Conservation (phyloP, 2,113 vertebrate species). For the Toxostoma redivivum region DNA sequence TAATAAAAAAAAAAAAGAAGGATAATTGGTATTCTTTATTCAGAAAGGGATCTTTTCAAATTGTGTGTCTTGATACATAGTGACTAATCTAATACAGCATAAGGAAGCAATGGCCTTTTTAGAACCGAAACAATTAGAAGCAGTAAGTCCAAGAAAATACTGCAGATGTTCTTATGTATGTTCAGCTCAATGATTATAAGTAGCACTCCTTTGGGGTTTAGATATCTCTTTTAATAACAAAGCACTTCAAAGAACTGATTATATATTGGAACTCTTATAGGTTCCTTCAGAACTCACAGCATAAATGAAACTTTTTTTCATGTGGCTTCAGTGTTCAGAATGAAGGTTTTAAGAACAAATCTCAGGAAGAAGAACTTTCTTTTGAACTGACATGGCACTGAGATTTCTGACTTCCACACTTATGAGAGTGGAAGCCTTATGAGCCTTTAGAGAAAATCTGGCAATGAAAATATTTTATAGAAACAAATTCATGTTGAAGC, state of each 20-base stretch:
- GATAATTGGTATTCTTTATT: neutral
- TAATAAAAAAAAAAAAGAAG: neutral
- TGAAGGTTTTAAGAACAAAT: neutral
- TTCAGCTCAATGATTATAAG: neutral
- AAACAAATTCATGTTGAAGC: neutral
- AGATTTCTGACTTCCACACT: neutral
- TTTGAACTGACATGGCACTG: neutral
- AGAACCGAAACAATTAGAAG: neutral
- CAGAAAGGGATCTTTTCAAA: neutral
- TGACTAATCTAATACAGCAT: neutral
- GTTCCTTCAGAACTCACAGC: neutral
- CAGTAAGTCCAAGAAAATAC: neutral
- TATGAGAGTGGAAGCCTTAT: neutral
- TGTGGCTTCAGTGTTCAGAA: neutral
- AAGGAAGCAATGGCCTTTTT: neutral
- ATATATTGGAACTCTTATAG: neutral
- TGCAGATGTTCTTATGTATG: neutral
- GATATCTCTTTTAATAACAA: neutral
- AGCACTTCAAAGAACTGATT: neutral
- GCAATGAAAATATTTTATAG: neutral
- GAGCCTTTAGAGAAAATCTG: neutral
- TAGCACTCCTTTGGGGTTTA: neutral
- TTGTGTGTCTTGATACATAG: neutral
- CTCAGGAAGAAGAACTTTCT: neutral
- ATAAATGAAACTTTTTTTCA: neutral